Evolutionary conservation across 2,113 vertebrate species (phyloP).

Genomic region (Collichthys lucidus): DNA sequence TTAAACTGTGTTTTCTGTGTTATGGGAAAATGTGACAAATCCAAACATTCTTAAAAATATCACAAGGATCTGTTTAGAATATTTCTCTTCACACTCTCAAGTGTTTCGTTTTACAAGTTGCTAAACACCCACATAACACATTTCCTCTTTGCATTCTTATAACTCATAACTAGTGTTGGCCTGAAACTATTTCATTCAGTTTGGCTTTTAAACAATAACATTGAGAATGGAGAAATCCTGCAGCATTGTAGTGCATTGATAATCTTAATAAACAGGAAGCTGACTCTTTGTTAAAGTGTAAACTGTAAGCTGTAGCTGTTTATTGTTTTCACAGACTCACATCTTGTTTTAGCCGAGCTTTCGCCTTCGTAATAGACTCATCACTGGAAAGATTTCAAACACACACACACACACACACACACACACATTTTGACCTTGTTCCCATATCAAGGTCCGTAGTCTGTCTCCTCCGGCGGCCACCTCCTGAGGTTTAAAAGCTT

Average conservation of each 20-base stretch:
- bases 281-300: background rate
- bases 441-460: slow-evolving; percentile 54
- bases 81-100: background rate
- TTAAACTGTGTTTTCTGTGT: background rate
- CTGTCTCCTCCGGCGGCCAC: slow-evolving; percentile 56
- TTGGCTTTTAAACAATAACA: background rate
- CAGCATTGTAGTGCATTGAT: background rate
- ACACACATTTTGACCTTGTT: slow-evolving; percentile 64
- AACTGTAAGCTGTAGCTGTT: background rate
- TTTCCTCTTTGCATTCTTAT: background rate
- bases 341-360: slow-evolving; percentile 16
- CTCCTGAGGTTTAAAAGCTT: slow-evolving; percentile 79
- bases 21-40: background rate
- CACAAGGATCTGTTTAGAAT: background rate
- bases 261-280: slow-evolving; percentile 16
- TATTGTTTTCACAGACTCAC: slow-evolving; percentile 21
- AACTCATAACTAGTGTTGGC: background rate
- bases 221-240: background rate
- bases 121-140: slow-evolving; percentile 3
- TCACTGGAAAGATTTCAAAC: slow-evolving; percentile 54
- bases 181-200: background rate
- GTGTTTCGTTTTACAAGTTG: background rate
- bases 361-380: slow-evolving; percentile 27
- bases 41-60: slow-evolving; percentile 5
- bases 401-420: slow-evolving; percentile 12